Conservation (phyloP, 1,140 invertebrate genomes). For the Drosophila serrata region DNA sequence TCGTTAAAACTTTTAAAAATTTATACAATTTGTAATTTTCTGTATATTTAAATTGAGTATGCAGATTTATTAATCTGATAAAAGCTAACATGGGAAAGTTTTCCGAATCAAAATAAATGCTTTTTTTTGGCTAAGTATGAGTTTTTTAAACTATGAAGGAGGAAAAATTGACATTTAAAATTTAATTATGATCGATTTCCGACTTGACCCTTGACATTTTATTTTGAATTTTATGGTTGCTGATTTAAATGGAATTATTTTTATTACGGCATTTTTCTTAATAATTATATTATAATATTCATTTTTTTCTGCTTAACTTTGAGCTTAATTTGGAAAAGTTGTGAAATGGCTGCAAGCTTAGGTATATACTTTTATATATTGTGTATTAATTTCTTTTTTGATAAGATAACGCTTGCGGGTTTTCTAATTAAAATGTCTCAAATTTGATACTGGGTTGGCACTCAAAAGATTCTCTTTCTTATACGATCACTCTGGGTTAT, state of each 20-base stretch:
- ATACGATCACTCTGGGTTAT: not conserved
- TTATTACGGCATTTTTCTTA: not conserved
- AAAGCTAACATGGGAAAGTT: too few species aligned
- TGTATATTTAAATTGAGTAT: too few species aligned
- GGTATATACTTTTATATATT: not conserved
- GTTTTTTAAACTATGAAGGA: too few species aligned
- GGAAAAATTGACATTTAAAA: too few species aligned
- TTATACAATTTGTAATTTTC: too few species aligned
- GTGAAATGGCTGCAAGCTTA: not conserved
- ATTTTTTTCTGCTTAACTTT: not conserved
- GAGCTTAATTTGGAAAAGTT: not conserved
- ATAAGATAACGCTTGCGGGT: not conserved
- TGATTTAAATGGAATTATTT: not conserved
- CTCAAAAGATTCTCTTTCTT: constrained; percentile 1
- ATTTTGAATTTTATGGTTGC: not conserved
- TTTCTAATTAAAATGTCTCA: constrained; percentile 4
- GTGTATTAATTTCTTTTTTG: not conserved
- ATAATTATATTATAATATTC: not conserved
- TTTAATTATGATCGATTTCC: too few species aligned
- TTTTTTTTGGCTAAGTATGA: too few species aligned
- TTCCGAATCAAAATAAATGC: too few species aligned
- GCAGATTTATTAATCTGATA: too few species aligned
- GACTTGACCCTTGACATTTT: too few species aligned
- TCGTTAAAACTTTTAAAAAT: too few species aligned
- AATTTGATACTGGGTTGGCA: not conserved